Conservation (phyloP, 2,113 vertebrate genomes). For the human region DNA sequence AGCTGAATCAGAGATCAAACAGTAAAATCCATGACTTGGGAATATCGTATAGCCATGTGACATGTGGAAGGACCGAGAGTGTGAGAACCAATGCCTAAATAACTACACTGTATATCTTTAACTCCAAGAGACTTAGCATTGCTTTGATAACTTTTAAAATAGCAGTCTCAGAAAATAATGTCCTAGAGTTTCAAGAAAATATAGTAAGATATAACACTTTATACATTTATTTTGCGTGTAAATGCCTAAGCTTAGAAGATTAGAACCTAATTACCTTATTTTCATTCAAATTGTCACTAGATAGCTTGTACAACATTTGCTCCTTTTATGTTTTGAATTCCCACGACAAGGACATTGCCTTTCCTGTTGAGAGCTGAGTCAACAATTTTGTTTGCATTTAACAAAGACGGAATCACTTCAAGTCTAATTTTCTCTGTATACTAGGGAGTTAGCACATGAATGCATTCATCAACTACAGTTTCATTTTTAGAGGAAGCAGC, state of each 20-base stretch:
- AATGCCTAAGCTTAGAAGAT: neutral
- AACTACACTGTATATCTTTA: conserved; percentile 11
- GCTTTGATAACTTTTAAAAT: conserved; percentile 30
- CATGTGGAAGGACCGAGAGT: neutral
- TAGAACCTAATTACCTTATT: neutral
- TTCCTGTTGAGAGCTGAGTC: neutral
- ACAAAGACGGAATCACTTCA: neutral
- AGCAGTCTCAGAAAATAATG: neutral
- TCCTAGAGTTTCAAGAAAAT: conserved; percentile 13
- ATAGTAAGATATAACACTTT: neutral
- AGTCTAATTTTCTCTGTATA: neutral
- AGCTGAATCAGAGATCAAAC: conserved; percentile 55
- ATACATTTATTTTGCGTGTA: neutral
- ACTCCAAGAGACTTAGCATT: conserved; percentile 37
- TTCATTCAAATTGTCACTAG: neutral
- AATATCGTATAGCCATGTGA: conserved; percentile 60
- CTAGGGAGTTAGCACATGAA: neutral
- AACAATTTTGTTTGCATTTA: conserved; percentile 37
- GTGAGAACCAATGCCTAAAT: neutral
- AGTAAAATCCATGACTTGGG: conserved; percentile 26
- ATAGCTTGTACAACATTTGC: neutral
- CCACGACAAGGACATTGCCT: neutral
- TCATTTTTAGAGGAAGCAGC: neutral
- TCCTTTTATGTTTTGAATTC: conserved; percentile 24
- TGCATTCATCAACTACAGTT: neutral